These are phyloP conservation scores for Rhamnusium bicolor DNA, from an alignment of 2,888 invertebrate genomes.

Conservation along the genomic window DNA sequence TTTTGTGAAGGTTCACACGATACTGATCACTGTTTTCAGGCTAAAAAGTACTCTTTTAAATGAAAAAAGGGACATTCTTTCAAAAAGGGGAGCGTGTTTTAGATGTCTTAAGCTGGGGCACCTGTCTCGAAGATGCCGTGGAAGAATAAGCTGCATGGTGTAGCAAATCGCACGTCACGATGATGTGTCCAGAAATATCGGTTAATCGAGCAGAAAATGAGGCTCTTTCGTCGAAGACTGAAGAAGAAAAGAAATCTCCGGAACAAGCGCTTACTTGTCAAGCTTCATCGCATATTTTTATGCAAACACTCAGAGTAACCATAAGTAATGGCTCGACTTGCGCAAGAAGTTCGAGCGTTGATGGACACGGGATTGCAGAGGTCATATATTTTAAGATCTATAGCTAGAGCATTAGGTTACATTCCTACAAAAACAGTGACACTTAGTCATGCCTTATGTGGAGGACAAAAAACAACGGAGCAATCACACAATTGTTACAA, in stretches of 20 bases:
- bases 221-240: neutral
- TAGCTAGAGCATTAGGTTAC: conserved; percentile 9
- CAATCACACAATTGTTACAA: neutral
- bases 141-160: conserved; percentile 51
- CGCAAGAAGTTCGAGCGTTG: conserved; percentile 11
- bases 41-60: conserved; percentile 16
- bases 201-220: neutral
- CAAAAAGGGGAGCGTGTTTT: conserved; percentile 51
- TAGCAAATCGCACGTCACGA: conserved; percentile 45
- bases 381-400: conserved; percentile 31
- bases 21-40: conserved; percentile 47
- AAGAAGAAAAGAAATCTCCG: no score
- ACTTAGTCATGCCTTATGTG: conserved; percentile 61
- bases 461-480: conserved; percentile 60
- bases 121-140: conserved; percentile 45
- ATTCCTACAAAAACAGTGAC: conserved; percentile 17
- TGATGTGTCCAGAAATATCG: conserved; percentile 53
- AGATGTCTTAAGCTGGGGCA: conserved; percentile 53
- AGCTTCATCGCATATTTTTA: conserved; percentile 31
- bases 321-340: neutral
- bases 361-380: conserved; percentile 39
- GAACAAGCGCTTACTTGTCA: no score
- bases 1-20: conserved; percentile 44
- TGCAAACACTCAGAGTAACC: conserved; percentile 39
- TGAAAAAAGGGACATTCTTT: neutral